phyloP scores from a whole-genome alignment of 2,888 invertebrate species.

The Melikaiella ostensackeni region DNA sequence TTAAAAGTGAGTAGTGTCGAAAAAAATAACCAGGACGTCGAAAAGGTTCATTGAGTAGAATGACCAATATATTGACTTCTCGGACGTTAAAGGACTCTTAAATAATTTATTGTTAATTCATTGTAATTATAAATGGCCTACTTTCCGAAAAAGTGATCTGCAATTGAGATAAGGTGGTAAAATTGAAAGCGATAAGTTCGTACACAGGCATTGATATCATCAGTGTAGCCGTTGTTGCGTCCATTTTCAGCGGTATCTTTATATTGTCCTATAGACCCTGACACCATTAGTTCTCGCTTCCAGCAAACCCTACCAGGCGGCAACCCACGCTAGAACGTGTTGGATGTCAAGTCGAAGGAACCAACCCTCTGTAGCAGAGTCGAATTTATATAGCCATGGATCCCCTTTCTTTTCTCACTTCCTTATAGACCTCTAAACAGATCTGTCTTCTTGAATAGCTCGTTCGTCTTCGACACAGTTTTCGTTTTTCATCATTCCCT shows the following conservation, averaged over 20 bases:
- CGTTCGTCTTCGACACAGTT: constrained; percentile 27
- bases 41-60: too few relatives aligned
- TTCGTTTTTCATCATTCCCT: constrained; percentile 29
- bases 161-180: not conserved
- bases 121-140: not conserved
- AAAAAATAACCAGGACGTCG: too few relatives aligned
- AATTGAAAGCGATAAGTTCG: too few relatives aligned
- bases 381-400: constrained; percentile 30
- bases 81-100: too few relatives aligned
- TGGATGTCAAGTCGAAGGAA: constrained; percentile 30
- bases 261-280: constrained; percentile 18
- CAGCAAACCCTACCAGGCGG: constrained; percentile 4
- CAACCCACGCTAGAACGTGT: constrained; percentile 35
- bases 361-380: constrained; percentile 34
- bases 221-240: constrained; percentile 3
- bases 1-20: too few relatives aligned
- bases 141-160: not conserved
- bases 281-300: constrained; percentile 33
- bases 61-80: too few relatives aligned
- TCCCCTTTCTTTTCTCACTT: constrained; percentile 39
- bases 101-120: not conserved
- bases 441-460: constrained; percentile 39
- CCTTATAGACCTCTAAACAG: constrained; percentile 39
- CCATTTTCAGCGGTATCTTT: constrained; percentile 13
- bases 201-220: not conserved